These are phyloP conservation scores for Paratilapia polleni DNA, from an alignment of 2,113 vertebrate genomes.

Conservation along the genomic window DNA sequence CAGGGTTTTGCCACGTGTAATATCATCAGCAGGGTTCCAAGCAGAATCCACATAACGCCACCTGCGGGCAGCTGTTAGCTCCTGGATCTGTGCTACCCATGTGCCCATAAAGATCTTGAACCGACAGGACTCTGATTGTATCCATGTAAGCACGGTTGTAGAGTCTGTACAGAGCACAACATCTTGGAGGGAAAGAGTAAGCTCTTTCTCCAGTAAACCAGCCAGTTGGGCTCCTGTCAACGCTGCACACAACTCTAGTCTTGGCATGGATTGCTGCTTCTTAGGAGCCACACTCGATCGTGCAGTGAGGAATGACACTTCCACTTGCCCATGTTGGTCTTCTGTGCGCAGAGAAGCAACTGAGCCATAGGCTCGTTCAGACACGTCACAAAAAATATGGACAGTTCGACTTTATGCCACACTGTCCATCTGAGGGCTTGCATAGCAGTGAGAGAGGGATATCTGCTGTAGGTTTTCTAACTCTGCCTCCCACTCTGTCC, in stretches of 20 bases:
- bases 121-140: not conserved
- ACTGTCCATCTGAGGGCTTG: not conserved
- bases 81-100: too few species aligned
- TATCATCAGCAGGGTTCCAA: not conserved
- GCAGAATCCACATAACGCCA: not conserved
- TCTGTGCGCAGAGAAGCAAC: not conserved
- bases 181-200: not conserved
- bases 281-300: not conserved
- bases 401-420: too few species aligned
- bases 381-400: constrained; percentile 10
- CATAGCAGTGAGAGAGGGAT: not conserved
- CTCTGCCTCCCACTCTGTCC: not conserved
- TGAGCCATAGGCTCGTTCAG: not conserved
- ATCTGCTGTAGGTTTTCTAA: not conserved
- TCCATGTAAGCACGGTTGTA: not conserved
- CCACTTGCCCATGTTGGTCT: not conserved
- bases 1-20: not conserved
- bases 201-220: not conserved
- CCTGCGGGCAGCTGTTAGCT: not conserved
- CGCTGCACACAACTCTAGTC: not conserved
- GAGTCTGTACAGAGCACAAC: not conserved
- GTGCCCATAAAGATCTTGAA: too few species aligned
- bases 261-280: not conserved
- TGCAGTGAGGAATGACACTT: not conserved
- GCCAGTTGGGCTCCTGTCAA: not conserved